These are phyloP conservation scores for Adrianichthys oophorus DNA, from an alignment of 2,797 vertebrate genomes.

Conservation along the genomic window DNA sequence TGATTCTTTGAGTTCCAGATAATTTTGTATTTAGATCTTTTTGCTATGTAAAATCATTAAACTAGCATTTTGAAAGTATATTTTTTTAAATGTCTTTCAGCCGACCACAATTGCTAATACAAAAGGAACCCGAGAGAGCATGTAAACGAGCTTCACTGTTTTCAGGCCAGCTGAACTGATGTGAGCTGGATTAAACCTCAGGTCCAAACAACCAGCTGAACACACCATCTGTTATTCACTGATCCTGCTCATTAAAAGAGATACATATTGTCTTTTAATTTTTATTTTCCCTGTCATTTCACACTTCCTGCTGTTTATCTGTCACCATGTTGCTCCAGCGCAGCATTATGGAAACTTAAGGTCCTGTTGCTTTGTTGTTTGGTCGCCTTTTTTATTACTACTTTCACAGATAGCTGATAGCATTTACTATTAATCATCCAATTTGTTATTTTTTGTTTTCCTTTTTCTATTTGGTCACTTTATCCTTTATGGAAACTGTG, in stretches of 20 bases:
- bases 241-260: conserved; percentile 45
- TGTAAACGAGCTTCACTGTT: conserved; percentile 39
- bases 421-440: not conserved
- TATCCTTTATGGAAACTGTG: not conserved
- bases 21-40: too few relatives aligned
- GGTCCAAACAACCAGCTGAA: conserved; percentile 62
- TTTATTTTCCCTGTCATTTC: conserved; percentile 45
- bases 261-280: conserved; percentile 42
- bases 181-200: conserved; percentile 49
- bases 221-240: conserved; percentile 65
- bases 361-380: conserved; percentile 7
- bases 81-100: conserved; percentile 8
- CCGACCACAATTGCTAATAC: conserved; percentile 21
- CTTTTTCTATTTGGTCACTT: conserved; percentile 6
- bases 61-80: conserved; percentile 1
- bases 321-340: conserved; percentile 10
- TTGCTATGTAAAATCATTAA: not conserved
- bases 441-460: not conserved
- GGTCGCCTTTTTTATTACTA: not conserved
- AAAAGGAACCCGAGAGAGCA: conserved; percentile 30
- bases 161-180: conserved; percentile 50
- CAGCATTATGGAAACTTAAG: conserved; percentile 1
- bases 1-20: not conserved
- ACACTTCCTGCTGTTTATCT: conserved; percentile 5
- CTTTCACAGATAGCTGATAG: conserved; percentile 1